Evolutionary conservation across 1,140 invertebrate species (phyloP), one percentile per base, ranked within the genome.

Genomic region (Drosophila subobscura): DNA sequence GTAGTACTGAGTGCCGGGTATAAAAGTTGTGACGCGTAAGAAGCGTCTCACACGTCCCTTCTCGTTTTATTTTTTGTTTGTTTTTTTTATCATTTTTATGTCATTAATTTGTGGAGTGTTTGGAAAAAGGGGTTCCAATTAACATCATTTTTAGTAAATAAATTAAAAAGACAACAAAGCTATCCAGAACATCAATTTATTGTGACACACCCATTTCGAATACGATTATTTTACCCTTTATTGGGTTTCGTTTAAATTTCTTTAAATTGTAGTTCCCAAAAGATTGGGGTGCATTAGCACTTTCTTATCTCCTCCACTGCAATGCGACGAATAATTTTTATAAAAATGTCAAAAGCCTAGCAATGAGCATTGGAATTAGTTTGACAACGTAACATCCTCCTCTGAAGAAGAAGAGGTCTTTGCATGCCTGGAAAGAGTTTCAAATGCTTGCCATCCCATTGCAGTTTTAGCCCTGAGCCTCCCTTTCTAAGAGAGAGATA

Each of bases 311-410:
- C 33, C 63, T 22, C 5, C 12, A 20, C 47, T 72, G 68, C 70
- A 72, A 63, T 73, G 71, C 68, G 60, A 65, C 58, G 59, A 65
- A 73, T 74, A 73, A 74, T 74, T 74, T 74, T 73, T 74, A 74
- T 74, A 65, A 74, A 74, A 74, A 73, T 74, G 72, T 73, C 72
- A 74, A 74, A 53, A 74, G 72, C 70, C 70, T 54, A 53, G 72
- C 53, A 74, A 74, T 74, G 71, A 74, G 71, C 46, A 74, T 74
- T 64, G 58, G 52, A 64, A 73, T 72, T 72, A 57, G 46, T 42
- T 44, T 41, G 46, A 51, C 40, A 33, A 14, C 22, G 4, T 25
- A 10, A n/a, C 29, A 23, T 14, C 40, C 67, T 54, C 23, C 37
- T 67, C 49, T 71, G 27, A 12, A 37, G 33, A 4, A 12, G 33